Evolutionary conservation across 2,888 invertebrate genomes (phyloP).

Genomic region (Drosophila aldrichi): DNA sequence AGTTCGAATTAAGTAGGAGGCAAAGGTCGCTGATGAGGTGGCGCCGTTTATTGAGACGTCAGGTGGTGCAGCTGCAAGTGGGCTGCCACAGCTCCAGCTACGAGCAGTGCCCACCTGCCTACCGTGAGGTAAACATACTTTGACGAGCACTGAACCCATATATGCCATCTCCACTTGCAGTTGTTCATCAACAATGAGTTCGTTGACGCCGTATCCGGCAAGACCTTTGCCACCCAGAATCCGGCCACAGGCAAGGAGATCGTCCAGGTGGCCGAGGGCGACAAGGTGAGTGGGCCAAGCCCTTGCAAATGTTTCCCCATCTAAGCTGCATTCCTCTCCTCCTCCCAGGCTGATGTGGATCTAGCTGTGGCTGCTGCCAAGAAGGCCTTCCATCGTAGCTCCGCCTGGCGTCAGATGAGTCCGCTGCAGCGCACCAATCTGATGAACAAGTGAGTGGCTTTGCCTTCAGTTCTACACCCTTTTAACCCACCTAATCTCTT

Average conservation of each 20-base stretch:
- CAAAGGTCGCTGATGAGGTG: conserved; percentile 17
- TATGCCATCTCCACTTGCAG: conserved; percentile 85
- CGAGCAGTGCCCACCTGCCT: conserved; percentile 28
- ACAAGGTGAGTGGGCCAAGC: conserved; percentile 87
- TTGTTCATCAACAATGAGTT: conserved; percentile 93
- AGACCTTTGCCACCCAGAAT: conserved; percentile 94
- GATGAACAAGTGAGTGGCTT: conserved; percentile 87
- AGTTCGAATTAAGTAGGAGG: conserved; percentile 7
- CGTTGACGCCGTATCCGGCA: conserved; percentile 92
- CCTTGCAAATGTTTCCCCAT: too few relatives aligned
- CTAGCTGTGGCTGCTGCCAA: conserved; percentile 92
- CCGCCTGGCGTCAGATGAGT: conserved; percentile 92
- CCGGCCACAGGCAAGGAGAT: conserved; percentile 92
- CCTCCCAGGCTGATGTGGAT: conserved; percentile 90
- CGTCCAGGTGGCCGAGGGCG: conserved; percentile 92
- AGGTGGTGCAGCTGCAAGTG: conserved; percentile 13
- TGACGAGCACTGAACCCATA: not conserved
- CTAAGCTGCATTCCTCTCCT: not conserved
- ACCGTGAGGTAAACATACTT: conserved; percentile 39
- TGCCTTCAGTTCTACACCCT: fast-evolving
- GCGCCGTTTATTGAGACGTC: conserved; percentile 37
- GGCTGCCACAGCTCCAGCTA: not conserved
- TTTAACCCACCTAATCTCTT: not conserved
- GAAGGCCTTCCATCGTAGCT: conserved; percentile 90
- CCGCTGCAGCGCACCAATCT: conserved; percentile 92